Conservation (phyloP, 2,113 vertebrate species). For the Serinus canaria region DNA sequence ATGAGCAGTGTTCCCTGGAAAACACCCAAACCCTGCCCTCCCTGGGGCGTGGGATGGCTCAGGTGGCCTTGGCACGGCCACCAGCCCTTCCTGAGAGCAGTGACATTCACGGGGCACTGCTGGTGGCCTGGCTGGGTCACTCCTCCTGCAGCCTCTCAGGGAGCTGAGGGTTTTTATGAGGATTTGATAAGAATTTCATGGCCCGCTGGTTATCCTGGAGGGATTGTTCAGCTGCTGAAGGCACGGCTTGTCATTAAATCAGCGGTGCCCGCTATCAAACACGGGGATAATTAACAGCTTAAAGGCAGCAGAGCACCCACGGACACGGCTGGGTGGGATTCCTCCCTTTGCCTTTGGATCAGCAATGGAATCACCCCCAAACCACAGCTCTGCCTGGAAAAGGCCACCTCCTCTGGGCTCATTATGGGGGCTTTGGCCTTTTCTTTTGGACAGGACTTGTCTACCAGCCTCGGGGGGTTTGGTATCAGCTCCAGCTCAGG, state of each 20-base stretch:
- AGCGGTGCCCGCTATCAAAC: neutral
- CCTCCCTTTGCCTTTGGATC: slow-evolving; percentile 6
- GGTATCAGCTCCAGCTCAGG: accelerated
- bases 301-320: neutral
- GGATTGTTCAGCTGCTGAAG: neutral
- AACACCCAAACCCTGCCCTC: accelerated
- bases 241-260: neutral
- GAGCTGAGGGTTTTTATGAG: neutral
- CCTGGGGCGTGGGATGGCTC: accelerated
- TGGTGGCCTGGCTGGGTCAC: accelerated
- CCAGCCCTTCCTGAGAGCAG: neutral
- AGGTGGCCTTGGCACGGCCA: neutral
- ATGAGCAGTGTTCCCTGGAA: neutral
- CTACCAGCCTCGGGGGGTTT: neutral
- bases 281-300: neutral
- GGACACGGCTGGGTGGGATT: neutral
- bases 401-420: accelerated
- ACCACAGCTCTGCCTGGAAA: accelerated
- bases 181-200: neutral
- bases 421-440: neutral
- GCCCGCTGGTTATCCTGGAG: neutral
- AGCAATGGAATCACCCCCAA: neutral
- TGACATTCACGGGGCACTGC: accelerated
- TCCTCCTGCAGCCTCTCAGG: accelerated
- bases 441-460: neutral